phyloP scores from a whole-genome alignment of 2,797 vertebrate genomes.

The Rachycentron canadum region DNA sequence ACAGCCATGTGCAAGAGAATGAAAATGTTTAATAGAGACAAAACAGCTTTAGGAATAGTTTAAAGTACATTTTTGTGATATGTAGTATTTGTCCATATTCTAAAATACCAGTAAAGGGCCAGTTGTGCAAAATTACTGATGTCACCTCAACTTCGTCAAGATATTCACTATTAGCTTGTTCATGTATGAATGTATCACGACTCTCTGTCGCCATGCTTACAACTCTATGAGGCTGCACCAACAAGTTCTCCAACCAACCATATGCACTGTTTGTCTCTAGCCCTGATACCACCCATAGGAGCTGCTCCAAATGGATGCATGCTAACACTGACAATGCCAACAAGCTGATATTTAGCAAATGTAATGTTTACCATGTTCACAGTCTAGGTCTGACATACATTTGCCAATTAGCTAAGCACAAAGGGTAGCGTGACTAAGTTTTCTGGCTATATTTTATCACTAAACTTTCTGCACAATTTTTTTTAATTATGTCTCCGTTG shows the following conservation, averaged over 20 bases:
- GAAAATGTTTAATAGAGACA: constrained; percentile 3
- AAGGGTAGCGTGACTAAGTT: too few species aligned
- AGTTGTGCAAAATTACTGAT: not conserved
- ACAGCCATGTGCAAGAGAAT: constrained; percentile 10
- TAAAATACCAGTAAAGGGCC: not conserved
- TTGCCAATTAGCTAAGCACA: not conserved
- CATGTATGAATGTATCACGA: not conserved
- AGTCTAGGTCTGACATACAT: not conserved
- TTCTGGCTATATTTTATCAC: not conserved
- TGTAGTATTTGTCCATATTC: not conserved
- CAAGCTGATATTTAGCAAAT: not conserved
- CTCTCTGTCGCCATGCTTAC: not conserved
- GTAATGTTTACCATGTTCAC: not conserved
- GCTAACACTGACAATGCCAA: not conserved
- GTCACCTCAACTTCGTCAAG: not conserved
- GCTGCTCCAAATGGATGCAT: too few species aligned
- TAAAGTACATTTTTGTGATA: not conserved
- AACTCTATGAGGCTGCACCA: not conserved
- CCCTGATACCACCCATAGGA: not conserved
- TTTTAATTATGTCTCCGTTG: not conserved
- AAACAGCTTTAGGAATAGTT: too few species aligned
- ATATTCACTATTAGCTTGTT: not conserved
- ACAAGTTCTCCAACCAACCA: not conserved
- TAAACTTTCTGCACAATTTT: not conserved
- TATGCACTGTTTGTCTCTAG: not conserved